A percentile compares a stretch with the other conserved stretches of the same genome.
These are phyloP conservation scores for Columbina picui DNA, from an alignment of 2,113 vertebrate species.

Conservation along the genomic window DNA sequence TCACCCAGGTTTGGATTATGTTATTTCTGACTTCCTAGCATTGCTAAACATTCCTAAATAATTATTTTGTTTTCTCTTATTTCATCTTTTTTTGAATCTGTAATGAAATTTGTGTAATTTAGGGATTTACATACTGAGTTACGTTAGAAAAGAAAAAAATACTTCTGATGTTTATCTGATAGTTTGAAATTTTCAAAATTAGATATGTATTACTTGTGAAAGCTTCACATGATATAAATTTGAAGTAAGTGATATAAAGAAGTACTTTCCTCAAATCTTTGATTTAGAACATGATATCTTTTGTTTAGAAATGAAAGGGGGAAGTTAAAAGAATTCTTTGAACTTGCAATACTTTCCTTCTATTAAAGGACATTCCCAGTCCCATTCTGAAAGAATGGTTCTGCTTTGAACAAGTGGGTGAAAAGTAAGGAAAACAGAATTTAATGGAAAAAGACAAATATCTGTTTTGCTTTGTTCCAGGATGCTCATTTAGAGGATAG, in stretches of 20 bases:
- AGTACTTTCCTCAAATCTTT: not conserved
- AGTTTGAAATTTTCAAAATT: not conserved
- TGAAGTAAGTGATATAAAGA: not conserved
- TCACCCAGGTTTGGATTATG: conserved; percentile 86
- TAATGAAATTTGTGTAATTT: not conserved
- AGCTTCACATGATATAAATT: not conserved
- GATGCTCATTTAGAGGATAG: not conserved
- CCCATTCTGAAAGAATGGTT: not conserved
- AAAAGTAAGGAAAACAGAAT: not conserved
- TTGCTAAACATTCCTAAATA: not conserved
- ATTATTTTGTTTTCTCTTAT: not conserved
- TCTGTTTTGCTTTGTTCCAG: not conserved
- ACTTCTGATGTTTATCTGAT: not conserved
- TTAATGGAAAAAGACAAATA: not conserved
- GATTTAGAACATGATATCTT: not conserved
- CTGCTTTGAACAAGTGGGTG: not conserved
- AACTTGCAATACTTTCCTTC: not conserved
- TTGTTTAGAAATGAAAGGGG: not conserved
- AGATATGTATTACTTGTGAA: not conserved
- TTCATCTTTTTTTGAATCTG: not conserved
- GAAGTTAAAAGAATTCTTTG: not conserved
- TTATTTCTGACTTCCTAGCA: not conserved
- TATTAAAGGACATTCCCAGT: not conserved
- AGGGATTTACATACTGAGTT: not conserved
- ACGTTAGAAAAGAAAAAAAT: not conserved